A percentile compares a stretch with the other conserved stretches of the same genome.
Conservation (phyloP, 2,888 invertebrate genomes). For the Orthosia gothica region DNA sequence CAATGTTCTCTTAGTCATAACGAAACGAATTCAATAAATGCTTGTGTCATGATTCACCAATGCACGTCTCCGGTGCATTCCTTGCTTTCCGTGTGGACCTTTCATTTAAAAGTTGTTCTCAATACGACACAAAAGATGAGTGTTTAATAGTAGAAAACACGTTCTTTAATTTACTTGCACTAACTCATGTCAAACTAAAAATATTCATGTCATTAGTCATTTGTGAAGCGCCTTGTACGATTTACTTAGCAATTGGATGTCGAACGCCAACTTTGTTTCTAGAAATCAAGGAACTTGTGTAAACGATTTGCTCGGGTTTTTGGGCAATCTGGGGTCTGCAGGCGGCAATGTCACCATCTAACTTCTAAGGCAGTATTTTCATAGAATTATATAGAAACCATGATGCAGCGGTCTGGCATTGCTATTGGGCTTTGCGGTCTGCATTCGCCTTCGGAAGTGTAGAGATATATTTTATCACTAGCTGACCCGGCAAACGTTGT, state of each 20-base stretch:
- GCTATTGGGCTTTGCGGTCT: neutral
- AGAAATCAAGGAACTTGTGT: neutral
- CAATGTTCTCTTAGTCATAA: constrained; percentile 86
- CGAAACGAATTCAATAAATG: constrained; percentile 84
- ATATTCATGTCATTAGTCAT: neutral
- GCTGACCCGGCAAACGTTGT: no score
- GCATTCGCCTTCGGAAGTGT: neutral
- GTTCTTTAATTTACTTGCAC: constrained; percentile 5
- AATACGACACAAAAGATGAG: constrained; percentile 13
- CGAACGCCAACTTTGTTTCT: neutral
- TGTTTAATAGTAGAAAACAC: constrained; percentile 33
- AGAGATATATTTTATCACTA: constrained; percentile 14
- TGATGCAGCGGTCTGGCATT: neutral
- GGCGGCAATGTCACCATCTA: neutral
- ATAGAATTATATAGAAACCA: neutral
- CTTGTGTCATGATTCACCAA: constrained; percentile 83
- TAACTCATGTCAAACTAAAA: neutral
- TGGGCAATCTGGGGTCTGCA: neutral
- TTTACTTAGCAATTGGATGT: constrained; percentile 39
- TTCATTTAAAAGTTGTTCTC: constrained; percentile 34
- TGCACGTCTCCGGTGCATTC: constrained; percentile 72
- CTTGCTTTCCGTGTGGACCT: constrained; percentile 58
- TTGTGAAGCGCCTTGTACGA: constrained; percentile 33
- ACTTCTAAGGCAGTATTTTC: neutral
- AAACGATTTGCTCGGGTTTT: neutral